Evolutionary conservation across 2,113 vertebrate genomes (phyloP).

Genomic region (Apus apus): DNA sequence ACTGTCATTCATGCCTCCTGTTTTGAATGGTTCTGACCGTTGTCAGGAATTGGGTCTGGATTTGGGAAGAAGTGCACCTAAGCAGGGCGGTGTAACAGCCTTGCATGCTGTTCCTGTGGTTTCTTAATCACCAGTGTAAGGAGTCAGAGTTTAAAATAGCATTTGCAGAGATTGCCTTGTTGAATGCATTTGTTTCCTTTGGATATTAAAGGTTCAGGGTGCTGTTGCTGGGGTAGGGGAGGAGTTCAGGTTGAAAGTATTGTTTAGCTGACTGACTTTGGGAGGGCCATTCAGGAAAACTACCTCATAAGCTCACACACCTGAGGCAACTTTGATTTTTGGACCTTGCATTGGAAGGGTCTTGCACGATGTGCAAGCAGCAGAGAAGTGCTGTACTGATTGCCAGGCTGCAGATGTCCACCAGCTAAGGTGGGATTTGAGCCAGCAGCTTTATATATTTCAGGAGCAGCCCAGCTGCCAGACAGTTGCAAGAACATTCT

Average conservation of each 20-base stretch:
- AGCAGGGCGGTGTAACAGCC: not conserved
- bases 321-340: not conserved
- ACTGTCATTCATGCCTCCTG: not conserved
- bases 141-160: not conserved
- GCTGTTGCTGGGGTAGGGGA: not conserved
- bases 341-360: not conserved
- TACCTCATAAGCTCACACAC: not conserved
- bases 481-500: not conserved
- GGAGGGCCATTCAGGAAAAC: not conserved
- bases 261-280: not conserved
- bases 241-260: not conserved
- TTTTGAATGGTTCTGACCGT: not conserved
- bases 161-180: not conserved
- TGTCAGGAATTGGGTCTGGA: not conserved
- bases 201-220: not conserved
- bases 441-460: not conserved
- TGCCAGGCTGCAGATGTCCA: not conserved
- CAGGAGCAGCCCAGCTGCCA: not conserved
- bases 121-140: not conserved
- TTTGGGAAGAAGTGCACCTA: not conserved
- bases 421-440: not conserved
- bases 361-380: accelerated
- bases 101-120: not conserved
- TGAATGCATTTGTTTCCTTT: not conserved
- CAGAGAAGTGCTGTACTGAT: not conserved